These are phyloP conservation scores for Hylaeus volcanicus DNA, from an alignment of 1,140 invertebrate species.

Conservation along the genomic window DNA sequence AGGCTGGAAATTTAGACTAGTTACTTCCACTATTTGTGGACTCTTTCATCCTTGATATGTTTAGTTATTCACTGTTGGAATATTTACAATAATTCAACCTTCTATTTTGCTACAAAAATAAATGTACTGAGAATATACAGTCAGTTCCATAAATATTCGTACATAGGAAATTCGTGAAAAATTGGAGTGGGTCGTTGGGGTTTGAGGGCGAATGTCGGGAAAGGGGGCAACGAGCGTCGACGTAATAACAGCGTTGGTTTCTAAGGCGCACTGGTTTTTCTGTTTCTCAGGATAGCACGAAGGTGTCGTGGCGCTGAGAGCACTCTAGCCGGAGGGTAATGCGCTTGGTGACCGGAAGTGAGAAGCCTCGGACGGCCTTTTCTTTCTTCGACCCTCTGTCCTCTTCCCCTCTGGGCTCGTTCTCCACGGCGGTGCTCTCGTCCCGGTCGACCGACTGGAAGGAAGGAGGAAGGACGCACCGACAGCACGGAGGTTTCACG, in stretches of 20 bases:
- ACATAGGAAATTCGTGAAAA: not conserved
- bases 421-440: not conserved
- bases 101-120: no score
- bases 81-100: no score
- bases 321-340: conserved; percentile 44
- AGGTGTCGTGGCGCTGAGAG: conserved; percentile 5
- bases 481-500: not conserved
- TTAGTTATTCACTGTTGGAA: no score
- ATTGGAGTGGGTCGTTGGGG: not conserved
- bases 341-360: conserved; percentile 47
- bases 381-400: conserved; percentile 19
- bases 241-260: not conserved
- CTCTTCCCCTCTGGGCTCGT: not conserved
- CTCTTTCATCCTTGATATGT: no score
- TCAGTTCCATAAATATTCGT: no score
- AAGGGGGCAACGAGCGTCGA: not conserved
- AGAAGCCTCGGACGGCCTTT: conserved; percentile 50
- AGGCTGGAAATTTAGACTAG: no score
- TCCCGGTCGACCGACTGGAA: not conserved
- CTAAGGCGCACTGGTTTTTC: not conserved
- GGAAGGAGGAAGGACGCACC: not conserved
- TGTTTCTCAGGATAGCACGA: not conserved
- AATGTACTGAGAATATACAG: no score
- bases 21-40: no score
- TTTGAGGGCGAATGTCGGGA: not conserved